These are phyloP conservation scores for Guaruba guarouba DNA, from an alignment of 2,113 vertebrate species.

Conservation along the genomic window DNA sequence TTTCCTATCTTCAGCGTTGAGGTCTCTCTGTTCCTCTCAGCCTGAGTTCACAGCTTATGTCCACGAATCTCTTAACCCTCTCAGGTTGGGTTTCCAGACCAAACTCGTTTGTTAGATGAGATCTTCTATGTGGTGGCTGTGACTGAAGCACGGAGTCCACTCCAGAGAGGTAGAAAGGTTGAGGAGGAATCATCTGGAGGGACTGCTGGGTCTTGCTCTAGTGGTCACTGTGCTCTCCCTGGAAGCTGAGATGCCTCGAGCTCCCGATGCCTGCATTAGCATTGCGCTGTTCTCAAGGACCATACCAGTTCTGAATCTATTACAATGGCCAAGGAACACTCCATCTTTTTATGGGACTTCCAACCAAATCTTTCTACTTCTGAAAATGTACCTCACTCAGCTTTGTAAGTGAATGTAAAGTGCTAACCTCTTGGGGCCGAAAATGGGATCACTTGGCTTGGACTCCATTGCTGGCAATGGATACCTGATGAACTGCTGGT, in stretches of 20 bases:
- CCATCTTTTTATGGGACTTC: constrained; percentile 62
- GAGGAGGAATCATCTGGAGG: neutral
- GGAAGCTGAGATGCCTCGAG: neutral
- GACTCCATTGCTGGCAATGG: constrained; percentile 62
- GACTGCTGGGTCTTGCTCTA: neutral
- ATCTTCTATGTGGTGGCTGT: neutral
- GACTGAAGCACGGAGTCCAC: neutral
- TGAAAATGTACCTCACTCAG: constrained; percentile 49
- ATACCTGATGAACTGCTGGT: constrained; percentile 43
- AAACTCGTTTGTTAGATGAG: neutral
- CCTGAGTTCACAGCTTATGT: neutral
- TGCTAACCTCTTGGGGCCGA: constrained; percentile 18
- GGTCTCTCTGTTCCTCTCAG: neutral
- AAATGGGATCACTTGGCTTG: constrained; percentile 46
- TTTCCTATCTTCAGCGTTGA: constrained; percentile 26
- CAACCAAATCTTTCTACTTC: constrained; percentile 48
- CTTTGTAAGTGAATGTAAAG: constrained; percentile 66
- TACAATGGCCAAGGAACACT: constrained; percentile 56
- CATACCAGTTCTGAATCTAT: constrained; percentile 36
- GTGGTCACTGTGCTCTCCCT: neutral
- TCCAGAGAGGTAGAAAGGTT: neutral
- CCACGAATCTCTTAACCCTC: neutral
- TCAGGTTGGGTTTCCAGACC: neutral
- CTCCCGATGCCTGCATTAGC: constrained; percentile 5
- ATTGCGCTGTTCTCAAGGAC: constrained; percentile 40